A percentile compares a stretch with the other conserved stretches of the same genome.
Evolutionary conservation across 2,888 invertebrate genomes (phyloP).

Genomic region (Heliconius charithonia): DNA sequence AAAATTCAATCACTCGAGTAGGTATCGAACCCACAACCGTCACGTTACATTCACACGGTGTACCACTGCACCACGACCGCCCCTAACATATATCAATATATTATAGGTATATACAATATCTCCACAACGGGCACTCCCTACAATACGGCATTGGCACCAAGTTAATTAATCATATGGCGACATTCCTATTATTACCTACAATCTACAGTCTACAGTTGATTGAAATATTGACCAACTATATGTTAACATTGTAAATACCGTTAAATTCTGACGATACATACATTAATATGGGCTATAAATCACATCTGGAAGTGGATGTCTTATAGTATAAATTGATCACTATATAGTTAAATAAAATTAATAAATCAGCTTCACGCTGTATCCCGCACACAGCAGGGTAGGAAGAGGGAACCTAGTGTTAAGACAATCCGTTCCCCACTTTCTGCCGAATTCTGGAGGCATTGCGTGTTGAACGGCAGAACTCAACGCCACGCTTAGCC

Average conservation of each 20-base stretch:
- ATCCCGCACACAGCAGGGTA: no score
- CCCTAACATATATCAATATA: not conserved
- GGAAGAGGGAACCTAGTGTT: no score
- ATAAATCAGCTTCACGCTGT: no score
- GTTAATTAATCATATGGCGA: conserved; percentile 36
- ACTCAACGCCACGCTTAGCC: no score
- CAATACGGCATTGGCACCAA: conserved; percentile 23
- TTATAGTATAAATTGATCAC: not conserved
- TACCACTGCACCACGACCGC: no score
- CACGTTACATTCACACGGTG: no score
- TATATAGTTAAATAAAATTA: no score
- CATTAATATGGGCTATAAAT: conserved; percentile 22
- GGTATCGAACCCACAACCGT: no score
- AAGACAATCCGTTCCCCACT: no score
- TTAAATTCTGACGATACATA: conserved; percentile 22
- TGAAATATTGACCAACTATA: conserved; percentile 25
- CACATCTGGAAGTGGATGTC: conserved; percentile 7
- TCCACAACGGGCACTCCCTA: conserved; percentile 12
- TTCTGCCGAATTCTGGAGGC: no score
- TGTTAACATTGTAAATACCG: conserved; percentile 18
- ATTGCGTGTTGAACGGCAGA: no score
- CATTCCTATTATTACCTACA: conserved; percentile 35
- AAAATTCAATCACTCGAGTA: no score
- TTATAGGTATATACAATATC: not conserved
- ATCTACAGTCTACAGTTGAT: not conserved